Base-by-base conservation (phyloP, 1,140 invertebrate genomes). In the Asbolus verrucosus region DNA sequence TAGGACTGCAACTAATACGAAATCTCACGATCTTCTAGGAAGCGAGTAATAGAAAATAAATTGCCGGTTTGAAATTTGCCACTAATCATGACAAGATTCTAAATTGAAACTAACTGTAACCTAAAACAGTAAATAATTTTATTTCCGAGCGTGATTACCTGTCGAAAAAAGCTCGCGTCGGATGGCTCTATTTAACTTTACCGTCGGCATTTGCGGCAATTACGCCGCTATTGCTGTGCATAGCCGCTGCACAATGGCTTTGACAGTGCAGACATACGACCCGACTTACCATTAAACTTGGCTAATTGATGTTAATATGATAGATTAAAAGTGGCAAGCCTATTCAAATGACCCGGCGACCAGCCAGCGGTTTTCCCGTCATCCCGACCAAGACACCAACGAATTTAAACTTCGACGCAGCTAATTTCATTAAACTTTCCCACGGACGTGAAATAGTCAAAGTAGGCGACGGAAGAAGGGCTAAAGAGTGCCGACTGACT, bases 231-330 rank as follows among this genome's bases (percentile, higher is more conserved):
- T 36, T 27, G 24, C 33, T 38, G 4, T 38, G 33, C 11, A n/a
- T n/a, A 16, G 39, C 6, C 11, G 33, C n/a, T 8, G 14, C 27
- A 54, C 46, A 54, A 54, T 54, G 27, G 46, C 46, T 54, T 54
- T 30, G 46, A 27, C 24, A 4, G 3, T n/a, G 46, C 46, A 54
- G 46, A 54, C 46, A 54, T 54, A n/a, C 24, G 54, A 24, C 21
- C 27, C 18, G 46, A 63, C 67, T n/a, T n/a, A n/a, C n/a, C n/a
- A n/a, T n/a, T n/a, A n/a, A n/a, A n/a, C n/a, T 69, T 69, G 27
- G 43, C 67, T 69, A 70, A 65, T 70, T 70, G 60, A 61, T 70
- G 68, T 70, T 70, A 70, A 70, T 65, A 54, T 70, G 62, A 66
- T 66, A 14, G 61, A 70, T 54, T 65, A 70, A 62, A 69, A 66